Evolutionary conservation across 2,888 invertebrate genomes (phyloP), one percentile per base, ranked within the genome.

Genomic region (Meandrusa payeni): DNA sequence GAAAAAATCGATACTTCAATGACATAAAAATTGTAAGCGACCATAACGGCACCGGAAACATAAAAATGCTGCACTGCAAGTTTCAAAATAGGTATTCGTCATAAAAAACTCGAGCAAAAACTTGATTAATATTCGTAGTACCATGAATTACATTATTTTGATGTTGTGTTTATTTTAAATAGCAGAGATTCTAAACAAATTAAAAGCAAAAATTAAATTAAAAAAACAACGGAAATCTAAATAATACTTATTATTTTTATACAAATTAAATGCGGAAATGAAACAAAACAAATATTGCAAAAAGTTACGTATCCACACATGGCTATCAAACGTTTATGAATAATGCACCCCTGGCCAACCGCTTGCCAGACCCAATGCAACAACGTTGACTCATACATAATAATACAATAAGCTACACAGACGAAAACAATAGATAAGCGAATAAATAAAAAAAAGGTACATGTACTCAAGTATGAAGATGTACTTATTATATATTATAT

Each of bases 321-420:
- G 19, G 37, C 34, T 47, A 52, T 50, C 39, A 50, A 45, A 45
- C 55, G 54, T 50, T 59, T 62, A 56, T 64, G 67, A 69, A 57
- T 69, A 66, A 67, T 56, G 47, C 54, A 55, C 50, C 52, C 48
- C n/a, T 54, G 55, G 48, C 54, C 56, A 58, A 50, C 54, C 58
- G 48, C 5, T 12, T 36, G 40, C 49, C 61, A 57, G 56, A 57
- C 55, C 40, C 54, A 50, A 55, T 42, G 51, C 51, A 54, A 48
- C 46, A 38, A 37, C 31, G 26, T 43, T 41, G 43, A 44, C 47
- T 51, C 40, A 46, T n/a, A n/a, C n/a, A n/a, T n/a, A n/a, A n/a
- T n/a, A n/a, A n/a, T n/a, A n/a, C n/a, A n/a, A n/a, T n/a, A n/a
- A n/a, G n/a, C n/a, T n/a, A n/a, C n/a, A n/a, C n/a, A n/a, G n/a